Evolutionary conservation across 1,140 invertebrate species (phyloP).

Genomic region (Ganaspis sp.): DNA sequence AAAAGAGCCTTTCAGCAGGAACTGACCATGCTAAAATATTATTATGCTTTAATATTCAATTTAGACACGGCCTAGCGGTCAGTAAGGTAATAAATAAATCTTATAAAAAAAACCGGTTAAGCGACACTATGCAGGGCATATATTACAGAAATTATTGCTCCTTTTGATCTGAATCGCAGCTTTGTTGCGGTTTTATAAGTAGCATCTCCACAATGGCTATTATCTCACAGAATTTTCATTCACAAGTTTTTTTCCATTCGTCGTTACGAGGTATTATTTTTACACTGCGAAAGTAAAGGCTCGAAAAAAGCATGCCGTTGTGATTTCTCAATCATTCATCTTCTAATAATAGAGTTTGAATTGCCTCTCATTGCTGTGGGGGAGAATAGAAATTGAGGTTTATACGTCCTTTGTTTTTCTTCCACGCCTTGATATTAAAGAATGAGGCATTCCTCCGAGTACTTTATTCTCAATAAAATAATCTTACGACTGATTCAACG

Average conservation of each 20-base stretch:
- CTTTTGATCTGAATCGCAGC: constrained; percentile 21
- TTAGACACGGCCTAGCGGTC: constrained; percentile 17
- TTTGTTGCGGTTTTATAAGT: constrained; percentile 9
- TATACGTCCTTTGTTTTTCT: background rate
- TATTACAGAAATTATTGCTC: constrained; percentile 22
- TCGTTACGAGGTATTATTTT: background rate
- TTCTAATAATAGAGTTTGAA: background rate
- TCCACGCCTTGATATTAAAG: background rate
- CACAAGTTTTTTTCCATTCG: background rate
- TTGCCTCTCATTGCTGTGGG: background rate
- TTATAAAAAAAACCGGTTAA: constrained; percentile 25
- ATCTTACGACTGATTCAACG: background rate
- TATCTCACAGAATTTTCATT: background rate
- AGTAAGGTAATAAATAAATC: constrained; percentile 29
- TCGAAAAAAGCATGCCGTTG: background rate
- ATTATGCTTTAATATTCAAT: constrained; percentile 30
- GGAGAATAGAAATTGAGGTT: background rate
- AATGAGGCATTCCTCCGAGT: background rate
- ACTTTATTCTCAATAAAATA: background rate
- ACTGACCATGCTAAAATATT: constrained; percentile 24
- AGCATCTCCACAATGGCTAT: background rate
- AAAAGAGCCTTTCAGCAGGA: constrained; percentile 20
- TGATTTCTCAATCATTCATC: background rate
- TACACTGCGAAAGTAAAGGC: background rate
- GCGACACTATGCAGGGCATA: constrained; percentile 1